A percentile compares a stretch with the other conserved stretches of the same genome.
Evolutionary conservation across 2,113 vertebrate genomes (phyloP).

Genomic region (Oreocharis arfaki): DNA sequence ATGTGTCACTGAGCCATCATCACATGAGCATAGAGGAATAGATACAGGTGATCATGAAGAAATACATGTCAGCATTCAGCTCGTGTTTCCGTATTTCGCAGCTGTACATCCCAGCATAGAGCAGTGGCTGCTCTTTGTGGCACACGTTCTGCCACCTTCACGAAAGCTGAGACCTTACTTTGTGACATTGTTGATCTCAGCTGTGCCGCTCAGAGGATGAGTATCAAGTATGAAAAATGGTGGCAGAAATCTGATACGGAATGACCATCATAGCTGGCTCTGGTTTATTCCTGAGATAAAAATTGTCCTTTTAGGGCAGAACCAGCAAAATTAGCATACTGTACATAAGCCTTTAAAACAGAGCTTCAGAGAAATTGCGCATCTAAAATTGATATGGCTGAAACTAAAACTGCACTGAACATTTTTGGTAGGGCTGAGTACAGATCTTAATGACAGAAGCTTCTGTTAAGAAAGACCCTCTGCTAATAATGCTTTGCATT

Average conservation of each 20-base stretch:
- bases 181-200: not conserved
- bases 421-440: not conserved
- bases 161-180: not conserved
- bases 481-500: not conserved
- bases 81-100: not conserved
- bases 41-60: not conserved
- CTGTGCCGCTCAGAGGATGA: not conserved
- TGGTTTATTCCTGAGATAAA: not conserved
- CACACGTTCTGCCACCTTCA: not conserved
- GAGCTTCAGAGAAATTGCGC: not conserved
- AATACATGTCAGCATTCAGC: not conserved
- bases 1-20: not conserved
- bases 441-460: not conserved
- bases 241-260: not conserved
- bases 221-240: not conserved
- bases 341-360: not conserved
- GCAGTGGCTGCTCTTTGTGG: not conserved
- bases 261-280: not conserved
- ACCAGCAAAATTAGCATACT: not conserved
- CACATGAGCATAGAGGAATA: not conserved
- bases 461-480: not conserved
- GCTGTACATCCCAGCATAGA: not conserved
- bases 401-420: not conserved
- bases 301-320: not conserved
- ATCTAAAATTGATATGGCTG: not conserved